Base-by-base conservation (phyloP, 2,113 vertebrate species). In the Saimiri boliviensis region DNA sequence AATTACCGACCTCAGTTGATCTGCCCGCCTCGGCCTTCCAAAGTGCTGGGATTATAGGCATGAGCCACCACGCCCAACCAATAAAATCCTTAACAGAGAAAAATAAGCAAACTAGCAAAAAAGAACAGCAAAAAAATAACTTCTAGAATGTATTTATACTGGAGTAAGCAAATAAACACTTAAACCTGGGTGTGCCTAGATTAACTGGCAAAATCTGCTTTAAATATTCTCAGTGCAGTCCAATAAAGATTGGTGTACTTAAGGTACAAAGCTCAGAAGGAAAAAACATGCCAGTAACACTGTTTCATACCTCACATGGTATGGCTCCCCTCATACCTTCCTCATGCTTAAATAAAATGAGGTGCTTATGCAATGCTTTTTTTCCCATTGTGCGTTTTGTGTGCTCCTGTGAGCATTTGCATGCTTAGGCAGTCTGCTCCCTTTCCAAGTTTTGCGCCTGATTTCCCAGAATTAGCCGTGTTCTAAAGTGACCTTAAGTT, bases 401-500 rank as follows among this genome's bases (percentile, higher is more conserved):
- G 2, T 54, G 20, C 52, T 13, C 5, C 5, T 8, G 27, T 45
- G 19, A 74, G 30, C 0, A 5, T 80, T 1, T 35, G 16, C 3
- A 1, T 47, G 30, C 60, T 81, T 85, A 71, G 6, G 25, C 4
- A 37, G 11, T 63, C 1, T 42, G 9, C 16, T 79, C 92, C 30
- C 49, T 35, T 60, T 45, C 16, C 52, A n/a, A 73, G 17, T 58
- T 83, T 42, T 5, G 14, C 3, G 17, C 25, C 74, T 79, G 20
- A 20, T 58, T 98, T 95, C 89, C 60, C 5, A 40, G 88, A 92
- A 97, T 37, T 25, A 27, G 8, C 17, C 3, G 9, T 5, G 5
- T 21, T 83, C 56, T 12, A 3, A 21, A 82, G 30, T 17, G 74
- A 3, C 6, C 16, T 68, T 60, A 89, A 85, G 58, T 93, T 90